Conservation (phyloP, 2,888 invertebrate species). For the Cheilosia vernalis region DNA sequence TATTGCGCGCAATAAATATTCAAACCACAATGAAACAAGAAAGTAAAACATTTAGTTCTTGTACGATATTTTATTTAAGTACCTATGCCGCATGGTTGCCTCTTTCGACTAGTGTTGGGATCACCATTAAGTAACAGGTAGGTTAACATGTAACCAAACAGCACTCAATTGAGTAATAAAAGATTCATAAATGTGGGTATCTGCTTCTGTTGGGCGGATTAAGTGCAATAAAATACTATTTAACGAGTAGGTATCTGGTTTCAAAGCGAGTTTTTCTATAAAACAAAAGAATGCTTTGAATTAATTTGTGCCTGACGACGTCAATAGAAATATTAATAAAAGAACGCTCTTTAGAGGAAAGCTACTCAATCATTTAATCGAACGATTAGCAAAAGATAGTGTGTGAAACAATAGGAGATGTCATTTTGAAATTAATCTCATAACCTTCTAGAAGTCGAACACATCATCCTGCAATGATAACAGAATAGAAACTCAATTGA, state of each 20-base stretch:
- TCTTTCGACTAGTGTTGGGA: conserved; percentile 6
- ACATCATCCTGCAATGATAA: conserved; percentile 8
- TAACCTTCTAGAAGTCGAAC: conserved; percentile 1
- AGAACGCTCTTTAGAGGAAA: no score
- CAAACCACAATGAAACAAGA: conserved; percentile 1
- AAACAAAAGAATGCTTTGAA: conserved; percentile 15
- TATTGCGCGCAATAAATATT: conserved; percentile 4
- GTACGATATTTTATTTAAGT: conserved; percentile 4
- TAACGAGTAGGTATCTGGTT: conserved; percentile 38
- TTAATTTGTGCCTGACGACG: conserved; percentile 33
- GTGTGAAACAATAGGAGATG: not conserved
- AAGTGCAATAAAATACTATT: conserved; percentile 25
- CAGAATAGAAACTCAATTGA: not conserved
- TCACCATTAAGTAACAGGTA: conserved; percentile 39
- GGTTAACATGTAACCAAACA: conserved; percentile 30
- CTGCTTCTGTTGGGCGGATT: conserved; percentile 41
- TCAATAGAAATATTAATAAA: no score
- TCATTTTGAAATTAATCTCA: conserved; percentile 8
- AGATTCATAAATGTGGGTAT: conserved; percentile 57
- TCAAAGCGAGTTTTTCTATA: conserved; percentile 14
- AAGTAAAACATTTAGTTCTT: conserved; percentile 5
- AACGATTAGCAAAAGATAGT: no score
- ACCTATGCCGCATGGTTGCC: not conserved
- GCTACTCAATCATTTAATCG: no score
- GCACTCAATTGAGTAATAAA: conserved; percentile 54